These are phyloP conservation scores for Mesocricetus auratus DNA, from an alignment of 2,113 vertebrate species.

Conservation along the genomic window DNA sequence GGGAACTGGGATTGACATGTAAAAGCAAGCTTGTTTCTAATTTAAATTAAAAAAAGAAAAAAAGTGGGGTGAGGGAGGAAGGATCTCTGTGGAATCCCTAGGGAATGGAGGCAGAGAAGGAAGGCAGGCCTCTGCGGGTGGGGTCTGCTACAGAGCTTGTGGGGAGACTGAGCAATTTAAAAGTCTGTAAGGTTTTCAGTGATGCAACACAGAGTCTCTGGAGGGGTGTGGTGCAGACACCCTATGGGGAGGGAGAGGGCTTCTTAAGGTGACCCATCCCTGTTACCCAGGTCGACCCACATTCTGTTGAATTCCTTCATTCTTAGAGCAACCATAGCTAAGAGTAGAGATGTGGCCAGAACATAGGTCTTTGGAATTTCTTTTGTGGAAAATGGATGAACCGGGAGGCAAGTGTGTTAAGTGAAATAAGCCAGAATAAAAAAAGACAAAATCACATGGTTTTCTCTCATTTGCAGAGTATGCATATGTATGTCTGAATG, in stretches of 20 bases:
- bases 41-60: no score
- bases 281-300: neutral
- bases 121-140: neutral
- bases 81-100: neutral
- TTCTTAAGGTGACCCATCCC: neutral
- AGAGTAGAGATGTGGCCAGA: neutral
- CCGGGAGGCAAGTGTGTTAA: neutral
- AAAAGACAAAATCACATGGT: neutral
- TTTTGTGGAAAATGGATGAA: neutral
- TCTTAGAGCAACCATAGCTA: neutral
- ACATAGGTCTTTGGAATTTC: neutral
- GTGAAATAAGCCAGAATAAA: neutral
- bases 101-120: neutral
- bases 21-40: no score
- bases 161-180: neutral
- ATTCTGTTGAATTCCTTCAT: neutral
- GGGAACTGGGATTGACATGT: no score
- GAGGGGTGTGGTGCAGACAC: neutral
- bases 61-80: neutral
- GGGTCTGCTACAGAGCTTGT: neutral
- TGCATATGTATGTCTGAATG: neutral
- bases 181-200: neutral
- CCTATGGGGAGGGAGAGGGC: neutral
- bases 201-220: neutral
- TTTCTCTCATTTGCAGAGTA: neutral